Evolutionary conservation across 2,888 invertebrate genomes (phyloP).

Genomic region (Agrochola lota): DNA sequence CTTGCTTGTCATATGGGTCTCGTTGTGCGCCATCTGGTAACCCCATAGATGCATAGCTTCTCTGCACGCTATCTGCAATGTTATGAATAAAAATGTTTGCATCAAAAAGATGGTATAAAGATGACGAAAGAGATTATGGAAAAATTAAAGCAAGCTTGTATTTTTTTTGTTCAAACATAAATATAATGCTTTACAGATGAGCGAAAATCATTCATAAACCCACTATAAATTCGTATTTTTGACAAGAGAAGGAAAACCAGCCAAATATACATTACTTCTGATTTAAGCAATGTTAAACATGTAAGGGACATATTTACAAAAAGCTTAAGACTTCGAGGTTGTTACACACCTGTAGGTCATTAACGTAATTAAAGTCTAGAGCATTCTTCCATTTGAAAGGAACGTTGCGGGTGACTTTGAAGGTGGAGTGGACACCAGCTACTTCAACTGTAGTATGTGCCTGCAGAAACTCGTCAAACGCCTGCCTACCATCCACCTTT

Average conservation of each 20-base stretch:
- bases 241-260: too few species aligned
- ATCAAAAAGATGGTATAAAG: neutral
- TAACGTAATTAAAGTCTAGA: constrained; percentile 93
- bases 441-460: constrained; percentile 95
- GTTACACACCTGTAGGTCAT: constrained; percentile 88
- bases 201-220: neutral
- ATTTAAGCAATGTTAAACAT: neutral
- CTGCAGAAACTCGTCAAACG: constrained; percentile 93
- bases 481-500: constrained; percentile 92
- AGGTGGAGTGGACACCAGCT: constrained; percentile 96
- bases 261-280: neutral
- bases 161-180: neutral
- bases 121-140: neutral
- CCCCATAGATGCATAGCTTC: constrained; percentile 96
- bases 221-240: neutral
- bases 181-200: neutral
- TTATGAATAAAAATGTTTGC: neutral
- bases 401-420: constrained; percentile 94
- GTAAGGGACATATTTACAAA: neutral
- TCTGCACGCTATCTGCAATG: constrained; percentile 89
- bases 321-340: neutral
- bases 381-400: constrained; percentile 96
- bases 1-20: constrained; percentile 84
- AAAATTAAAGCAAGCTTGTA: neutral
- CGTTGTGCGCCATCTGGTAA: constrained; percentile 91